Base-by-base conservation (phyloP, 92 coral and sea anemone species). In the Hydrozoanthus gracilis region DNA sequence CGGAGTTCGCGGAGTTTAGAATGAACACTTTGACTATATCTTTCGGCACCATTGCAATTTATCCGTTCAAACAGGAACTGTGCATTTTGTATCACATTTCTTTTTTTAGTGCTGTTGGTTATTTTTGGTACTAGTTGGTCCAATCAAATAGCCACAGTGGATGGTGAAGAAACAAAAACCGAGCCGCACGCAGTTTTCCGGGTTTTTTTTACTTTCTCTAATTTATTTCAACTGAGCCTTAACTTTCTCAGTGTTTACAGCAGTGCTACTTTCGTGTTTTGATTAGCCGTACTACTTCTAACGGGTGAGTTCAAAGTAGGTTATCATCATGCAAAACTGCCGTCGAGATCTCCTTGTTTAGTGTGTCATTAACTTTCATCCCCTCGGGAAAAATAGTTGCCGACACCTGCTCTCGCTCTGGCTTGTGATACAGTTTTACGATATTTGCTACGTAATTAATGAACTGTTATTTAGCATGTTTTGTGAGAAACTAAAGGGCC, bases 401-500 rank as follows among this genome's bases (percentile, higher is more conserved):
- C 16, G 14, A 76, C 66, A 76, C 66, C 82, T 76, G 82, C 66
- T 54, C 44, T 76, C 54, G 52, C 27, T 51, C 82, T 54, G 82
- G 39, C 15, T 76, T 76, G 44, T 76, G 82, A 76, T 51, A 76
- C 82, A 76, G 48, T 51, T 54, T 52, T 51, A 76, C 8, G 9
- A 76, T 76, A 27, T 76, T 51, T 51, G 65, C 82, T 54, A 54
- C 54, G 82, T 76, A 52, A 76, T 76, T 27, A 76, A 76, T 51
- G 48, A 76, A 54, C 54, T 76, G 82, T 54, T 76, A 35, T 76
- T 54, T 76, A 58, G 82, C 54, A 76, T 50, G 35, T 76, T 52
- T 76, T 76, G 82, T 76, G 82, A 76, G 82, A 76, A 54, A 54
- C 27, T 54, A 54, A 76, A 76, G 44, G 20, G 67, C 67, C 54